Evolutionary conservation across 2,113 vertebrate species (phyloP).

Genomic region (Pantherophis guttatus): DNA sequence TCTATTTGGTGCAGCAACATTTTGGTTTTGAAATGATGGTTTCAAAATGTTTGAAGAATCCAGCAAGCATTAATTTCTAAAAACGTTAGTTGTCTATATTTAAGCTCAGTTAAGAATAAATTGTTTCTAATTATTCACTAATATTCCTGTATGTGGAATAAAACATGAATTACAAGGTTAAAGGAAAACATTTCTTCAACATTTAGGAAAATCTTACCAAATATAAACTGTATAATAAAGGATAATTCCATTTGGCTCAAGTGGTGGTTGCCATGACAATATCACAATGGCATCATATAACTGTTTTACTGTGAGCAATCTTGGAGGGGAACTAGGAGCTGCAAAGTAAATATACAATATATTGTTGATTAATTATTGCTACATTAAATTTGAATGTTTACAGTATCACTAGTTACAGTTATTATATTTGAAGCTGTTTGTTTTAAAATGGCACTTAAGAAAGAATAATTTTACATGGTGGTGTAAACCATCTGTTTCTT

Average conservation of each 20-base stretch:
- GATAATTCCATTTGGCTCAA: conserved; percentile 91
- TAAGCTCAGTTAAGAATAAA: conserved; percentile 11
- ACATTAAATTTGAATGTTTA: conserved; percentile 31
- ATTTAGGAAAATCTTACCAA: conserved; percentile 81
- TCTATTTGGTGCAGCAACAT: not conserved
- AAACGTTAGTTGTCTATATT: not conserved
- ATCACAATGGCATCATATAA: conserved; percentile 87
- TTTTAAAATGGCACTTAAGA: conserved; percentile 67
- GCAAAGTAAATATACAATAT: conserved; percentile 58
- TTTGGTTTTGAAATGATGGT: not conserved
- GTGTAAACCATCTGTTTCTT: conserved; percentile 77
- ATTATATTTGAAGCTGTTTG: conserved; percentile 48
- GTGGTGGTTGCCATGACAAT: conserved; percentile 90
- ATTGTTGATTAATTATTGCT: conserved; percentile 52
- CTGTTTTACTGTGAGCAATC: conserved; percentile 81
- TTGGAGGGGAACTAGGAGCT: conserved; percentile 91
- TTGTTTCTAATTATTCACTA: conserved; percentile 34
- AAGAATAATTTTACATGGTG: conserved; percentile 76
- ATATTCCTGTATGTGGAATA: conserved; percentile 15
- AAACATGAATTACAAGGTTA: conserved; percentile 43
- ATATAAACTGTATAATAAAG: conserved; percentile 89
- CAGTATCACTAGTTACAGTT: conserved; percentile 37
- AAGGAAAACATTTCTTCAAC: conserved; percentile 60
- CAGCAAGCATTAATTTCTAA: conserved; percentile 17
- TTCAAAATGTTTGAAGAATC: not conserved